A percentile compares a stretch with the other conserved stretches of the same genome.
These are phyloP conservation scores for Pissodes strobi DNA, from an alignment of 1,140 invertebrate species.

Conservation along the genomic window DNA sequence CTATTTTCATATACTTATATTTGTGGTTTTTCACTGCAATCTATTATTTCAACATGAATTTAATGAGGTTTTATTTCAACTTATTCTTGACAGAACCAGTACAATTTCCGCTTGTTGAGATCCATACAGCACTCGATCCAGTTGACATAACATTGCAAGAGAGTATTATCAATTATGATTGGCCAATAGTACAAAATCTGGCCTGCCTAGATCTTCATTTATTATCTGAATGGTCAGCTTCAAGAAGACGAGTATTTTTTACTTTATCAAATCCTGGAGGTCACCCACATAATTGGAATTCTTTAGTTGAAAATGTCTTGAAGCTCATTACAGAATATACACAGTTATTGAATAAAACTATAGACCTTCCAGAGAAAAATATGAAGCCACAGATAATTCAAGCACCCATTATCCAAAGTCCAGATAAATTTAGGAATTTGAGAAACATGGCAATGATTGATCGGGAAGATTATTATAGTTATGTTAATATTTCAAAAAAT, in stretches of 20 bases:
- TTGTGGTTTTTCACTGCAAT: constrained; percentile 70
- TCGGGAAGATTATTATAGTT: constrained; percentile 14
- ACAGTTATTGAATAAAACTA: constrained; percentile 62
- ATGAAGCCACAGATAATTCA: constrained; percentile 6
- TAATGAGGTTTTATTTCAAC: constrained; percentile 70
- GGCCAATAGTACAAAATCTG: constrained; percentile 70
- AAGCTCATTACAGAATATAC: constrained; percentile 65
- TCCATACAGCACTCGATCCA: constrained; percentile 34
- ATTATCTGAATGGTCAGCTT: constrained; percentile 62
- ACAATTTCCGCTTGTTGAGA: constrained; percentile 62
- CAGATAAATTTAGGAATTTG: constrained; percentile 40
- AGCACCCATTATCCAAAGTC: constrained; percentile 24
- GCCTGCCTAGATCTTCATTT: constrained; percentile 71
- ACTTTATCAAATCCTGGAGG: constrained; percentile 75
- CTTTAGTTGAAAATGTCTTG: constrained; percentile 65
- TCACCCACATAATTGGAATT: constrained; percentile 80
- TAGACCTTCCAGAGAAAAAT: constrained; percentile 52
- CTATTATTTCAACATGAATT: constrained; percentile 69
- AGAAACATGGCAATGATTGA: constrained; percentile 42
- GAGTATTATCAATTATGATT: constrained; percentile 61
- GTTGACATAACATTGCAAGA: constrained; percentile 59
- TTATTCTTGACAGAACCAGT: constrained; percentile 70
- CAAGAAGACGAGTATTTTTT: constrained; percentile 66
- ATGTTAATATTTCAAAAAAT: constrained; percentile 30
- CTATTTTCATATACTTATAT: constrained; percentile 65